Conservation (phyloP, 1,140 invertebrate genomes). For the Drosophila kikkawai region DNA sequence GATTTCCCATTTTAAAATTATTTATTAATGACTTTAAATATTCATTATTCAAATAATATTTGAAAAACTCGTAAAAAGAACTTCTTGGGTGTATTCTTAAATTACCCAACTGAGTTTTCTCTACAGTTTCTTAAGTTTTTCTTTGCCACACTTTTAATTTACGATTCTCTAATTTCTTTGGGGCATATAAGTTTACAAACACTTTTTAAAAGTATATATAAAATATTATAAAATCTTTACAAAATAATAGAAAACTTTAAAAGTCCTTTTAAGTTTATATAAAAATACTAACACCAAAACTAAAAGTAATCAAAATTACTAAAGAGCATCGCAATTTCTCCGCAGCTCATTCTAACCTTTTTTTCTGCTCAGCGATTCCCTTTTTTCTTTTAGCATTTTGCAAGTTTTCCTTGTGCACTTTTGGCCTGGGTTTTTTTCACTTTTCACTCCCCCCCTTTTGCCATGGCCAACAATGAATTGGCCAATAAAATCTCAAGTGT, state of each 20-base stretch:
- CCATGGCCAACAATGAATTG: conserved; percentile 79
- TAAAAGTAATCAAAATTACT: not conserved
- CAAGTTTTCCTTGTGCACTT: conserved; percentile 67
- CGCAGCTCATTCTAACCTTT: conserved; percentile 16
- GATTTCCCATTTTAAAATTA: too few species aligned
- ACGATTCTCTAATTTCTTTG: not conserved
- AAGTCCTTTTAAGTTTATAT: not conserved
- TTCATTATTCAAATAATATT: not conserved
- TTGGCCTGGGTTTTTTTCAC: conserved; percentile 7
- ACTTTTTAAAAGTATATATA: not conserved
- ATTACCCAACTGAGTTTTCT: not conserved
- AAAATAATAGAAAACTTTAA: not conserved
- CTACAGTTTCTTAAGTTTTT: conserved; percentile 4
- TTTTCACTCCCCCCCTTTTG: conserved; percentile 6
- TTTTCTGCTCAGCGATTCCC: conserved; percentile 21
- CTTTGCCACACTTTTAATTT: not conserved
- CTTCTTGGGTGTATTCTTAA: not conserved
- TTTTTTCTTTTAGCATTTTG: conserved; percentile 31
- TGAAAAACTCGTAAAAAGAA: not conserved
- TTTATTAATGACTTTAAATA: not conserved
- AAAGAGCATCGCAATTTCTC: conserved; percentile 38
- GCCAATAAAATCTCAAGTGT: conserved; percentile 84
- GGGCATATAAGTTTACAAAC: not conserved
- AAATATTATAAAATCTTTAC: not conserved
- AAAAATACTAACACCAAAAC: not conserved